A percentile compares a stretch with the other conserved stretches of the same genome.
Conservation (phyloP, 2,797 vertebrate species). For the Sebastes vulpes region DNA sequence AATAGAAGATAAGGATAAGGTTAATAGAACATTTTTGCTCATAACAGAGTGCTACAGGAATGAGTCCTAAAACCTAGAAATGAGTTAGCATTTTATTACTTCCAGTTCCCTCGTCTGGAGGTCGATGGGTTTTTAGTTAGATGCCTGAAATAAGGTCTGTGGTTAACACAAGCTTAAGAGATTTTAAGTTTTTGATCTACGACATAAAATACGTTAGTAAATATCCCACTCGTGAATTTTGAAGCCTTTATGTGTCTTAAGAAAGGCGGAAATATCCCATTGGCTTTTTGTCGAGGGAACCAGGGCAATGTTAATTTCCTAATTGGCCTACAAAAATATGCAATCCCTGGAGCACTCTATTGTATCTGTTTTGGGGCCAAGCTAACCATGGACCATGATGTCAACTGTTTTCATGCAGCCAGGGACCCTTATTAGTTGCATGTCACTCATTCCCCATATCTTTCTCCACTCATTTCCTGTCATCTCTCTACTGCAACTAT, state of each 20-base stretch:
- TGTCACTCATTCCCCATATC: background rate
- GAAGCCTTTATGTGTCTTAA: background rate
- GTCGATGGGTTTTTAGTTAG: too few relatives aligned
- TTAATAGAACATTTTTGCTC: background rate
- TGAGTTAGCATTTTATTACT: too few relatives aligned
- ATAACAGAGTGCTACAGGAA: too few relatives aligned
- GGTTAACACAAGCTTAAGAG: too few relatives aligned
- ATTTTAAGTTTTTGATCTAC: background rate
- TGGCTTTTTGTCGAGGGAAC: background rate
- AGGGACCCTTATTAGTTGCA: background rate
- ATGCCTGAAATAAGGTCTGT: too few relatives aligned
- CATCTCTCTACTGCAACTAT: background rate
- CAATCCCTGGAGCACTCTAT: background rate
- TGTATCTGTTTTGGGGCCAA: background rate
- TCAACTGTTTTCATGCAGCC: background rate
- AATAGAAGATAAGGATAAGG: background rate
- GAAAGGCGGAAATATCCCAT: background rate
- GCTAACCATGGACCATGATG: background rate
- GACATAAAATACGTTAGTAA: background rate
- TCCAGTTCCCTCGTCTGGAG: too few relatives aligned
- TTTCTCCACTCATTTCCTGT: background rate
- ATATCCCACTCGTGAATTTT: background rate
- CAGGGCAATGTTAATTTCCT: background rate
- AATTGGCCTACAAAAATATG: background rate
- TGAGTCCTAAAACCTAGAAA: too few relatives aligned